phyloP scores from a whole-genome alignment of 2,888 invertebrate genomes.

The Dicyrtoma fusca region DNA sequence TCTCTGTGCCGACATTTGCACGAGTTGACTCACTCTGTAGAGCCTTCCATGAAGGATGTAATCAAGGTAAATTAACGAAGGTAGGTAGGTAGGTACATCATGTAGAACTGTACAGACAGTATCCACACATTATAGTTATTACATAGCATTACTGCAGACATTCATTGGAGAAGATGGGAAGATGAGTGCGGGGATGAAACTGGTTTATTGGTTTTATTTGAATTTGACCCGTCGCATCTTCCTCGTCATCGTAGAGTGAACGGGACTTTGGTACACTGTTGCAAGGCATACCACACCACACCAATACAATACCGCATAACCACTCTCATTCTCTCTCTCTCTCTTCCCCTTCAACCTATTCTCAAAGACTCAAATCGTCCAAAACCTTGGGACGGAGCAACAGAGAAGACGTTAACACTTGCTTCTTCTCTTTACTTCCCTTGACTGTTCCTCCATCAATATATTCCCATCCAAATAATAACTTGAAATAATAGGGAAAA shows the following conservation, averaged over 20 bases:
- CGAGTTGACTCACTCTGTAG: no score
- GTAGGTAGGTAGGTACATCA: not conserved
- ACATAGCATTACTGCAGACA: no score
- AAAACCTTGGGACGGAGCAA: slow-evolving; percentile 8
- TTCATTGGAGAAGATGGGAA: not conserved
- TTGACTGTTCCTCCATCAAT: no score
- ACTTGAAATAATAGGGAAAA: no score
- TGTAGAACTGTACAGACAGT: no score
- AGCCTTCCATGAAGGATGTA: no score
- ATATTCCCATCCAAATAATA: no score
- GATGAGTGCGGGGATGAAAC: slow-evolving; percentile 33
- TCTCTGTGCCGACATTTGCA: no score
- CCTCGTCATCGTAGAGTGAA: slow-evolving; percentile 3
- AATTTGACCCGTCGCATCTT: slow-evolving; percentile 34
- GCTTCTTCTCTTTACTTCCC: not conserved
- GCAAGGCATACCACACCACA: not conserved
- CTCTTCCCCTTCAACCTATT: slow-evolving; percentile 6
- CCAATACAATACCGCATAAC: not conserved
- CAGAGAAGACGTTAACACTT: slow-evolving; percentile 17
- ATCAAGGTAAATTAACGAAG: no score
- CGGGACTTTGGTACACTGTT: slow-evolving; percentile 29
- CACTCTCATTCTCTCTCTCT: slow-evolving; percentile 6
- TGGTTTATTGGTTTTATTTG: slow-evolving; percentile 42
- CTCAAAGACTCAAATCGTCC: not conserved
- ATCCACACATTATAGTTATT: no score